Conservation (phyloP, 2,113 vertebrate genomes). For the Apistogramma diplotaenia region DNA sequence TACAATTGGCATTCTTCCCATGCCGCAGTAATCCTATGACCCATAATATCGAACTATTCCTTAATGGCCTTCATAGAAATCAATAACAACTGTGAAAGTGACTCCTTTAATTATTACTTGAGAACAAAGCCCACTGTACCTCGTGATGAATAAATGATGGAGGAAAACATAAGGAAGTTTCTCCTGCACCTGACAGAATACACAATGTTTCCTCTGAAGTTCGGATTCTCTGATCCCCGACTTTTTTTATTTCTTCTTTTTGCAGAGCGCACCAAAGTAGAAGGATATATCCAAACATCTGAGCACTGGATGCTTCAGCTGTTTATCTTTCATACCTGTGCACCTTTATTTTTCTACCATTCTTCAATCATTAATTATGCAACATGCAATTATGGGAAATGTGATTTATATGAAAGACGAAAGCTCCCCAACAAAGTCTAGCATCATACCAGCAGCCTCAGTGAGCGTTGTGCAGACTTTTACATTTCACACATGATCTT, state of each 20-base stretch:
- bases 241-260: not conserved
- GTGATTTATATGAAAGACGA: constrained; percentile 8
- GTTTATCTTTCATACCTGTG: constrained; percentile 10
- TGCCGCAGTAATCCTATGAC: not conserved
- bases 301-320: not conserved
- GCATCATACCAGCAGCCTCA: not conserved
- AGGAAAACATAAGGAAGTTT: not conserved
- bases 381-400: constrained; percentile 8
- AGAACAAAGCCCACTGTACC: not conserved
- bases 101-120: not conserved
- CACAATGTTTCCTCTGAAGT: constrained; percentile 10
- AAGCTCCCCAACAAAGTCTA: not conserved
- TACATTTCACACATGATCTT: constrained; percentile 32
- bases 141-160: not conserved
- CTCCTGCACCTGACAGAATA: constrained; percentile 15
- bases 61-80: not conserved
- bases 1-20: not conserved
- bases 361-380: constrained; percentile 19
- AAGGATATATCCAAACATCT: not conserved
- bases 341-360: constrained; percentile 2
- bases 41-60: not conserved
- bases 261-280: not conserved
- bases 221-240: not conserved
- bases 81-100: not conserved
- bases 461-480: not conserved